Percentiles rank a stretch among this genome's conserved stretches.
These are phyloP conservation scores for Sebastolobus altivelis DNA, from an alignment of 2,797 vertebrate species.

Conservation along the genomic window DNA sequence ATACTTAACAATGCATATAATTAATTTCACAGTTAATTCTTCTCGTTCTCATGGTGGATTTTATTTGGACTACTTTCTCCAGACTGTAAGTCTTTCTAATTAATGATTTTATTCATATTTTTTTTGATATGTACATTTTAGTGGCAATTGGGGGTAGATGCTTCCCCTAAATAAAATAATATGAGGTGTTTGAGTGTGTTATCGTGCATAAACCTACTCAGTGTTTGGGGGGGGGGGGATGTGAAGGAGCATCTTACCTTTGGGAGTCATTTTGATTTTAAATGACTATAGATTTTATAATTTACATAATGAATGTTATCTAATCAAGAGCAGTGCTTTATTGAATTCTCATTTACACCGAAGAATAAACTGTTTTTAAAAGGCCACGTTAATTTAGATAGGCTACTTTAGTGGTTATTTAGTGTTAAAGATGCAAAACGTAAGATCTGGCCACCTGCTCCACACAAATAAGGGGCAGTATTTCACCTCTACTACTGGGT, in stretches of 20 bases:
- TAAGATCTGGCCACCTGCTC: too few relatives aligned
- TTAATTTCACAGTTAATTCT: conserved; percentile 55
- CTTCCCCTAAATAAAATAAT: not conserved
- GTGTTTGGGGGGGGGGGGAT: too few relatives aligned
- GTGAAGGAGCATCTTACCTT: not conserved
- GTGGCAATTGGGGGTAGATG: not conserved
- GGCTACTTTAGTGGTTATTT: not conserved
- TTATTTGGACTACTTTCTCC: not conserved
- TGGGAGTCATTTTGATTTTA: not conserved
- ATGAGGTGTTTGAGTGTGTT: not conserved
- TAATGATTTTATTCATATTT: not conserved
- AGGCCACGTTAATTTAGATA: not conserved
- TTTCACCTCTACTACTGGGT: too few relatives aligned
- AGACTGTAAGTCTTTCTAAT: not conserved
- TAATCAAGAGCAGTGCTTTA: conserved; percentile 14
- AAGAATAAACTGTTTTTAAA: not conserved
- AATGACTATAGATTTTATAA: conserved; percentile 12
- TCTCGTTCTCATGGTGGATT: conserved; percentile 25
- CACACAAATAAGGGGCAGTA: too few relatives aligned
- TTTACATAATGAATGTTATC: not conserved
- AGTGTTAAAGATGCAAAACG: not conserved
- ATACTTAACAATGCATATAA: conserved; percentile 40
- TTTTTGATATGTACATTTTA: not conserved
- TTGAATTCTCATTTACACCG: conserved; percentile 20
- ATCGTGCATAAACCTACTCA: not conserved